phyloP scores from a whole-genome alignment of 2,888 invertebrate genomes.

The Syrista parreyssii region DNA sequence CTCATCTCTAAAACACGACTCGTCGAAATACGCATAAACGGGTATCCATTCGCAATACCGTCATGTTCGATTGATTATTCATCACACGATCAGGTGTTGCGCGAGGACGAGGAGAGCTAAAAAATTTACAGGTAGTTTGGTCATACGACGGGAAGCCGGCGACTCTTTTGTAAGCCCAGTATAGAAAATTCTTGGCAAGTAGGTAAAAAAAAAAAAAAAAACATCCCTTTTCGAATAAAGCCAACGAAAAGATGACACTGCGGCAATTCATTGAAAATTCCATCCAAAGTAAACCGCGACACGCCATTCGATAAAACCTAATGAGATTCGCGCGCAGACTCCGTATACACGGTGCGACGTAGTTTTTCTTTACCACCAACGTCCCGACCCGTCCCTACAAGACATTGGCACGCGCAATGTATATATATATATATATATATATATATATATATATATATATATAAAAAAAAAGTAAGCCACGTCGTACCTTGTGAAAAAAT shows the following conservation, averaged over 20 bases:
- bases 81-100: constrained; percentile 4
- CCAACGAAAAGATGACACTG: neutral
- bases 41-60: neutral
- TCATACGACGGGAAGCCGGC: neutral
- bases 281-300: neutral
- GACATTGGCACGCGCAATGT: neutral
- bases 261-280: neutral
- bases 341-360: neutral
- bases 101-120: neutral
- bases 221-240: neutral
- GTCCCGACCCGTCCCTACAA: neutral
- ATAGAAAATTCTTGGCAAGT: neutral
- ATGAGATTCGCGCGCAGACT: neutral
- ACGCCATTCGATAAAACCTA: neutral
- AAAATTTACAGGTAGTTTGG: neutral
- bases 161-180: neutral
- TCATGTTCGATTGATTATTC: neutral
- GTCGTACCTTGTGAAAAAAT: too few species aligned
- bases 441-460: neutral
- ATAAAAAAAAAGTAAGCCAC: neutral
- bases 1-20: neutral
- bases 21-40: neutral
- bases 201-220: neutral
- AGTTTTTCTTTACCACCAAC: neutral
- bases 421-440: neutral